These are phyloP conservation scores for Panthera uncia DNA, from an alignment of 2,113 vertebrate genomes.

Conservation along the genomic window DNA sequence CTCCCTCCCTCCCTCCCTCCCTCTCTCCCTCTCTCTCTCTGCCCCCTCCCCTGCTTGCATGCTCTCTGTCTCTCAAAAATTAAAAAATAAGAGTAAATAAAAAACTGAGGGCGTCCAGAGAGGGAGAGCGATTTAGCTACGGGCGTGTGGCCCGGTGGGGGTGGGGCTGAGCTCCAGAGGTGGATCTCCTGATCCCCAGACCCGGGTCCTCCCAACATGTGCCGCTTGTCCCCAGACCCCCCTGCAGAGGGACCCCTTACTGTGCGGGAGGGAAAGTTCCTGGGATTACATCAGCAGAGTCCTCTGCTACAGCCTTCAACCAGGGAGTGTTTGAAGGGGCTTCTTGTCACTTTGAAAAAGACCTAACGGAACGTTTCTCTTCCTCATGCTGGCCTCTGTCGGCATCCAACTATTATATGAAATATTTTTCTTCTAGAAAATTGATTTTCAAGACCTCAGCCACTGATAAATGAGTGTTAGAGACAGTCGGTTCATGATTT, in stretches of 20 bases:
- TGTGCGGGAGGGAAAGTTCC: fast-evolving
- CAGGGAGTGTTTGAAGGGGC: not conserved
- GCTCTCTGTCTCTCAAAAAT: too few species aligned
- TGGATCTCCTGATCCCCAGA: not conserved
- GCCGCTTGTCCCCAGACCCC: fast-evolving
- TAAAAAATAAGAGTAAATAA: too few species aligned
- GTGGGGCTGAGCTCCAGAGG: not conserved
- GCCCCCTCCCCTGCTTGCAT: too few species aligned
- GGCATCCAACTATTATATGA: not conserved
- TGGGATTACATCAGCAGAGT: fast-evolving
- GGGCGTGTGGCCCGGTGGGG: too few species aligned
- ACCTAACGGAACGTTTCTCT: not conserved
- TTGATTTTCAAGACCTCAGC: not conserved
- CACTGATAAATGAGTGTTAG: not conserved
- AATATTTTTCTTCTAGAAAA: not conserved
- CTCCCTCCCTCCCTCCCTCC: too few species aligned
- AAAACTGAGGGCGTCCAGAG: too few species aligned
- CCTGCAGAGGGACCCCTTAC: not conserved
- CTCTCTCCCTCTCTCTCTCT: too few species aligned
- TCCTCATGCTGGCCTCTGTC: not conserved
- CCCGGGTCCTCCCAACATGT: not conserved
- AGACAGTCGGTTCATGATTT: not conserved
- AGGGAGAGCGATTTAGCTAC: not conserved
- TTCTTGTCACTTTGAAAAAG: not conserved
- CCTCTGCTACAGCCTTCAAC: not conserved